Evolutionary conservation across 2,113 vertebrate species (phyloP), one percentile per base, ranked within the genome.

Genomic region (Brachionichthys hirsutus): DNA sequence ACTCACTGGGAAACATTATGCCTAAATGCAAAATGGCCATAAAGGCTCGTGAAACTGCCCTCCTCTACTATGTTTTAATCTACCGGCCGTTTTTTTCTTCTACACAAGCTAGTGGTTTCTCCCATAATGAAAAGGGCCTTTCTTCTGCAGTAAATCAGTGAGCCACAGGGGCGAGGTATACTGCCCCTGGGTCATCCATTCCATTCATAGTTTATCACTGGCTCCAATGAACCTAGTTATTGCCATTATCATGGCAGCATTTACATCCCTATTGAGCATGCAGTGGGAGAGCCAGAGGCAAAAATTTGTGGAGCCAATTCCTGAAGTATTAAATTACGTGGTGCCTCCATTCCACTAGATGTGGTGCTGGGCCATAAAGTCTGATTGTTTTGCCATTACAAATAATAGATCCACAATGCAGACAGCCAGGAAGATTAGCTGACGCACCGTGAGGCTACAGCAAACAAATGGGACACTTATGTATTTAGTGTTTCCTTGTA

Each of bases 341-440:
- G 77, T 55, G 72, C 77, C 85, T 81, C 77, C 76, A 84, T 83
- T 85, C 73, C 77, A 77, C 77, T 84, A 78, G 86, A 87, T 85
- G 76, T 80, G 78, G 67, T 88, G 85, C 77, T 85, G 83, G 86
- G 83, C 82, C 83, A 91, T 91, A 91, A 91, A 90, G 85, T 80
- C 86, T 90, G 88, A 91, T 91, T 91, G 89, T 91, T 90, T 92
- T 82, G 86, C 89, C 89, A 91, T 91, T 90, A 89, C 81, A 85
- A 89, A 88, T 90, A 91, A 90, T 90, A 87, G 89, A 77, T 84
- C 82, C 72, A 83, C 56, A 5, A 84, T 56, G 83, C 77, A 83
- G 81, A 80, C 77, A 81, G 82, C 75, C 78, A 75, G 72, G 67
- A 72, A 88, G 86, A 89, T 88, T 89, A 87, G 87, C 82, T 77